A percentile compares a stretch with the other conserved stretches of the same genome.
Conservation (phyloP, 2,113 vertebrate genomes). For the Periophthalmodon schlosseri region DNA sequence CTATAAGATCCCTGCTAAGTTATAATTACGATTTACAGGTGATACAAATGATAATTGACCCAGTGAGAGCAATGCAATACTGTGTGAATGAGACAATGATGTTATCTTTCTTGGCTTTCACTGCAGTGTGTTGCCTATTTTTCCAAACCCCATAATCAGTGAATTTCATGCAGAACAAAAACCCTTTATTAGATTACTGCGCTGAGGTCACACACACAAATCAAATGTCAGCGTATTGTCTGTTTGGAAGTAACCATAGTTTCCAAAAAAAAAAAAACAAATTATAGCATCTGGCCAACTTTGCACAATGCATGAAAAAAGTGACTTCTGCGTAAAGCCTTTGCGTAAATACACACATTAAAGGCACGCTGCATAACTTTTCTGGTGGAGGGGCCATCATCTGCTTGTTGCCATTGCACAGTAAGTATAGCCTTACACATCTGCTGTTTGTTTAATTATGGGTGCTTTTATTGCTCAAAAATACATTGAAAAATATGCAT, state of each 20-base stretch:
- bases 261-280: not conserved
- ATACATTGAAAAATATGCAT: not conserved
- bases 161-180: not conserved
- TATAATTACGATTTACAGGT: not conserved
- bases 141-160: not conserved
- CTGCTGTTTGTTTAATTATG: not conserved
- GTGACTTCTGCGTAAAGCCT: too few species aligned
- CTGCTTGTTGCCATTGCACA: too few species aligned
- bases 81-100: not conserved
- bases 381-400: too few species aligned
- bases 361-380: too few species aligned
- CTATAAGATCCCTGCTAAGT: not conserved
- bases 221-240: not conserved
- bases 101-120: not conserved
- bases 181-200: not conserved
- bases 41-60: not conserved
- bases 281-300: not conserved
- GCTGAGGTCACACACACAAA: not conserved
- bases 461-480: not conserved
- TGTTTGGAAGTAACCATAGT: not conserved
- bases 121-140: not conserved
- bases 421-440: not conserved
- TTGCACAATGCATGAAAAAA: not conserved
- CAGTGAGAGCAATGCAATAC: not conserved
- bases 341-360: too few species aligned